These are phyloP conservation scores for Drosophila pegasa DNA, from an alignment of 2,888 invertebrate species.

Conservation along the genomic window DNA sequence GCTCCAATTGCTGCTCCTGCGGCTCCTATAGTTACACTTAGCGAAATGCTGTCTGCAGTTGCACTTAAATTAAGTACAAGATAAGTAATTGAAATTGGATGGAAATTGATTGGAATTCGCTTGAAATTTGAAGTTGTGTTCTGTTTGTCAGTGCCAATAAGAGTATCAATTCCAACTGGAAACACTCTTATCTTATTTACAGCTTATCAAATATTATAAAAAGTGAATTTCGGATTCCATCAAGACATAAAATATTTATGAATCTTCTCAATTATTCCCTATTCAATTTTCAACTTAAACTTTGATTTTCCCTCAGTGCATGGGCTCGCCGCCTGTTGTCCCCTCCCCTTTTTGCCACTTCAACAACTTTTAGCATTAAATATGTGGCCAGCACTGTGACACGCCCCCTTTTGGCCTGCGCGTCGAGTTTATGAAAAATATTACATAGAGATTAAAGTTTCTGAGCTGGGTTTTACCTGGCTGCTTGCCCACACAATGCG, in stretches of 20 bases:
- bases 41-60: constrained; percentile 1
- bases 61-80: neutral
- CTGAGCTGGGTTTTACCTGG: constrained; percentile 55
- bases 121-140: neutral
- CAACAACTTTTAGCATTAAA: constrained; percentile 73
- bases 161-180: neutral
- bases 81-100: neutral
- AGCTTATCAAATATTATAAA: neutral
- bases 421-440: constrained; percentile 72
- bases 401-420: constrained; percentile 23
- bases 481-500: constrained; percentile 56
- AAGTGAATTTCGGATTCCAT: neutral
- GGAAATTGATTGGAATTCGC: neutral
- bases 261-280: neutral
- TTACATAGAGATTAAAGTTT: constrained; percentile 79
- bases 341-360: constrained; percentile 38
- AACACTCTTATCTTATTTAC: neutral
- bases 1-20: constrained; percentile 62
- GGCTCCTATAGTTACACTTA: constrained; percentile 7
- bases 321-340: neutral
- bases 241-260: neutral
- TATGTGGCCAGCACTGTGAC: constrained; percentile 62
- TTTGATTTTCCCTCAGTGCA: neutral
- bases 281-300: neutral
- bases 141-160: neutral